Base-by-base conservation (phyloP, 2,888 invertebrate genomes). In the Zele albiditarsus region DNA sequence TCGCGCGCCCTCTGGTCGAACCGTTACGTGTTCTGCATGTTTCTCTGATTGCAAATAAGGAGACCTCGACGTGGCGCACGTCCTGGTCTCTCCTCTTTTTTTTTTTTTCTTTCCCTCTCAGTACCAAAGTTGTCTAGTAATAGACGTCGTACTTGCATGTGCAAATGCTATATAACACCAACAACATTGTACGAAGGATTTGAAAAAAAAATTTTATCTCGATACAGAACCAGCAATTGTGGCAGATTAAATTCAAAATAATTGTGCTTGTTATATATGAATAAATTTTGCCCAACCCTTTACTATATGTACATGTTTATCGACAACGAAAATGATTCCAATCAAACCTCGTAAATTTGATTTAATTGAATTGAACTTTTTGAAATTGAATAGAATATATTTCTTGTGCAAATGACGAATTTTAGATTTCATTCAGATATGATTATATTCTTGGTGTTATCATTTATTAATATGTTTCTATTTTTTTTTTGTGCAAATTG, bases 11-110 rank as follows among this genome's bases (percentile, higher is more conserved):
- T 65, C 60, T 62, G 71, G 58, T 23, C 68, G 70, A 78, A 74
- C 73, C 74, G 73, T 72, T 74, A 73, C 76, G 57, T 77, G 77
- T 71, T 75, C 73, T 77, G 73, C 74, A 67, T 73, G 77, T 78
- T 80, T 75, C 77, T 79, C 76, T 74, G 77, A 79, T 79, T 76
- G 77, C 74, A 73, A 79, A 79, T 79, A 78, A 79, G 74, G 75
- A 79, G 75, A 71, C 71, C 74, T 74, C 68, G 77, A 73, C 78
- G 69, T 38, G 67, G 67, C 76, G 73, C 75, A 75, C 75, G 62
- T 73, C 71, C 62, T 71, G 53, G 31, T 75, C 76, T 23, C 70
- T 33, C 71, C 70, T 33, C 71, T 72, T 70, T 62, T 67, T 65
- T 31, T 8, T 33, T 69, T 46, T 8, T 46, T 33, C 49, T 53